Evolutionary conservation across 2,888 invertebrate genomes (phyloP), one percentile per base, ranked within the genome.

Genomic region (Ophonus ardosiacus): DNA sequence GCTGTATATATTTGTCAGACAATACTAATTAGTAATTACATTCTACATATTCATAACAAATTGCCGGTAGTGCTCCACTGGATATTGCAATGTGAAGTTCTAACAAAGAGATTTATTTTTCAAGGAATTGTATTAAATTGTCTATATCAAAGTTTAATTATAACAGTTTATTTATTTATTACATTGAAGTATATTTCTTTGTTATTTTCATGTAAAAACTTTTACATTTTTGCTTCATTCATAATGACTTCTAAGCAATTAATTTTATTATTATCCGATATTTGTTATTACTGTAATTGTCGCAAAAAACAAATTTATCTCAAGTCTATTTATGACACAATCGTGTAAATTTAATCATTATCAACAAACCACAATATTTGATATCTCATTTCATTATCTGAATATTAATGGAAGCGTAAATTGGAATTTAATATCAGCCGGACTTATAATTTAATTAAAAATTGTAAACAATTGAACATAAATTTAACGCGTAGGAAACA

Each of bases 101-200:
- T 68, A 17, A 68, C 68, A 68, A 43, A 74, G 71, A 10, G n/a
- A 43, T 74, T 43, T 43, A 18, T 38, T 71, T 43, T 74, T 74
- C 43, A 43, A 15, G 71, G 71, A 74, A 74, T 38, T 68, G 38
- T 68, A 31, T 15, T 40, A 71, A 40, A 7, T 40, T 17, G 15
- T 15, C n/a, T n/a, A n/a, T n/a, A n/a, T n/a, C n/a, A n/a, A n/a
- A n/a, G n/a, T n/a, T n/a, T n/a, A n/a, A n/a, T n/a, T n/a, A n/a
- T n/a, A n/a, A n/a, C n/a, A n/a, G n/a, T n/a, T n/a, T n/a, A n/a
- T n/a, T n/a, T 13, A 51, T 51, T 51, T 51, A 51, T 51, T 43
- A 43, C 5, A 3, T 43, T 43, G 5, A 43, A 6, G 40, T 40
- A 40, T 43, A 10, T 43, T 4, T 6, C 6, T 43, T 7, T 17